Base-by-base conservation (phyloP, 2,888 invertebrate species). In the Drosophila pegasa region DNA sequence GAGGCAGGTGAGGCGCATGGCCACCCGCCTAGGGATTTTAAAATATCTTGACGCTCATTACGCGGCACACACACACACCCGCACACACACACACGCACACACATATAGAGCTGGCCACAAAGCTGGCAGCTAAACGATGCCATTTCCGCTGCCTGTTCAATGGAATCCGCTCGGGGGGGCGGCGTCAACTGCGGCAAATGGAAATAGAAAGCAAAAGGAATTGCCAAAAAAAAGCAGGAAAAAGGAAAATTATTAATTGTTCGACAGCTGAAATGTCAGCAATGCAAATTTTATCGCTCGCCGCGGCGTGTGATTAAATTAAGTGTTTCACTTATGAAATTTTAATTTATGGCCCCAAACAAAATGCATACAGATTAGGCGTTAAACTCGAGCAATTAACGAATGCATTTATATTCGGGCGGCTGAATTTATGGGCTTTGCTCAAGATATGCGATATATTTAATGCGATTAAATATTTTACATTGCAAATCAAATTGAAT, bases 91-190 rank as follows among this genome's bases (percentile, higher is more conserved):
- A 35, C 29, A 47, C n/a, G 27, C 18, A 45, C 25, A 47, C 14
- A 31, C 16, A 43, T 27, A 40, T 5, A 47, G 12, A 47, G 22
- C 59, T 71, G 48, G 66, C 74, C 74, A 56, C 74, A 78, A 74
- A 70, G 58, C 70, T 57, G 71, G 65, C 75, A 70, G 54, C 68
- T 76, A 75, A 83, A 80, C 65, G 73, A 75, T 78, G 83, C 78
- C 67, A 77, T 86, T 81, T 86, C 84, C 80, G 75, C 59, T 45
- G 45, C 27, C 45, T 35, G 66, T 55, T 78, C 70, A 74, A 78
- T 70, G 78, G 74, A 70, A 70, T 69, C 54, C 55, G 68, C 73
- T 40, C 27, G 25, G 25, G 50, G 63, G 61, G 55, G 62, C 47
- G 50, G 63, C 63, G 55, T 60, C 47, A 54, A 58, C 47, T 47